phyloP scores from a whole-genome alignment of 2,113 vertebrate genomes.

The Mugil cephalus region DNA sequence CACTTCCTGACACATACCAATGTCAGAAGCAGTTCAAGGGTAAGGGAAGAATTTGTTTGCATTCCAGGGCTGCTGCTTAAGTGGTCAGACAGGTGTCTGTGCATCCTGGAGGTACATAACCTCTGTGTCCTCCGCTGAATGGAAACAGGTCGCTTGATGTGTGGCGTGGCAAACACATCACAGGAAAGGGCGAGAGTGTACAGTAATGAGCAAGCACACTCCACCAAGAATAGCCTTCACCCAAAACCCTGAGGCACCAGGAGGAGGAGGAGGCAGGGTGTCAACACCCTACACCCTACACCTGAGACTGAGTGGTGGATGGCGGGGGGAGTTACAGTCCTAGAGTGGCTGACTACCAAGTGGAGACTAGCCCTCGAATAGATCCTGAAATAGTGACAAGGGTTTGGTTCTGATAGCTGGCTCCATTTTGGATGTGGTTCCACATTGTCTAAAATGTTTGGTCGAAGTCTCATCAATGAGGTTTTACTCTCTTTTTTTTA shows the following conservation, averaged over 20 bases:
- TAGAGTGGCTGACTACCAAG: conserved; percentile 19
- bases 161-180: not conserved
- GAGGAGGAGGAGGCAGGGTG: conserved; percentile 14
- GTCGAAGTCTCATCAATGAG: not conserved
- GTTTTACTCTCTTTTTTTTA: not conserved
- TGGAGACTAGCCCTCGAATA: conserved; percentile 8
- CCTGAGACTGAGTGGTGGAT: conserved; percentile 23
- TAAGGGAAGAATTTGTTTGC: conserved; percentile 66
- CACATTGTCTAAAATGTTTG: not conserved
- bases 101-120: conserved; percentile 43
- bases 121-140: conserved; percentile 32
- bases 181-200: not conserved
- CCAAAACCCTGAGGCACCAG: conserved; percentile 29
- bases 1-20: conserved; percentile 20
- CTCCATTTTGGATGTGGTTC: not conserved
- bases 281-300: conserved; percentile 60
- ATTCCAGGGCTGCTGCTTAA: conserved; percentile 62
- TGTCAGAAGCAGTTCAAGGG: conserved; percentile 71
- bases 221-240: conserved; percentile 67
- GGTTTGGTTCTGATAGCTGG: not conserved
- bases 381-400: conserved; percentile 7
- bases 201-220: conserved; percentile 1
- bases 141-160: conserved; percentile 50
- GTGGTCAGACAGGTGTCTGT: conserved; percentile 50
- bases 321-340: conserved; percentile 19